Base-by-base conservation (phyloP, 2,888 invertebrate genomes). In the Limnephilus rhombicus region DNA sequence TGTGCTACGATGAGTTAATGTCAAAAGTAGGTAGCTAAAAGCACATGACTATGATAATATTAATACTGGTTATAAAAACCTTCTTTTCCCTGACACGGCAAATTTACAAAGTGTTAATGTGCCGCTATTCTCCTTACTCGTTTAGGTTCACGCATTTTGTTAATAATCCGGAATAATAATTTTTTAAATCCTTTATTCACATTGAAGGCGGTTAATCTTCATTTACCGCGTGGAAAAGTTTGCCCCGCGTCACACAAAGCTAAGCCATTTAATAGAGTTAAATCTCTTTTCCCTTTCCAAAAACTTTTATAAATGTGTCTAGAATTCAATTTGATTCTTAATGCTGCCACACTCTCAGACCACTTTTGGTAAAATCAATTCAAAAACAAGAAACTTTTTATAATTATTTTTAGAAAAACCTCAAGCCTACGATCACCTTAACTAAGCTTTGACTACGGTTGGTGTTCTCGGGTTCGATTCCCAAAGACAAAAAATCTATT, bases 121-220 rank as follows among this genome's bases (percentile, higher is more conserved):
- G 24, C 68, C n/a, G n/a, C 68, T n/a, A 68, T 68, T 68, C 68
- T 68, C 68, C 68, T 68, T 68, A 68, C 68, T 68, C 68, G 9
- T 68, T 68, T 68, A 68, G 68, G 68, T 68, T 68, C 68, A n/a
- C 68, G 68, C 68, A n/a, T n/a, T 68, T 68, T 68, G 68, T 68
- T 68, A 68, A 68, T 68, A 68, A 68, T 68, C 68, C 68, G 68
- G 68, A 68, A 68, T 68, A 68, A 68, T 68, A 68, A 24, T 68
- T 68, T 68, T 68, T 68, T 24, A 68, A 68, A 68, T 68, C 68
- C 68, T 68, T 68, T 68, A 68, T 68, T 68, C 68, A 68, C 68
- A 68, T 68, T 68, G 68, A 68, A 68, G 68, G 68, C 68, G 68
- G n/a, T 68, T 68, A 68, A 68, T 68, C 68, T 68, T 68, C 68